phyloP scores from a whole-genome alignment of 2,888 invertebrate genomes.

The Noctua pronuba region DNA sequence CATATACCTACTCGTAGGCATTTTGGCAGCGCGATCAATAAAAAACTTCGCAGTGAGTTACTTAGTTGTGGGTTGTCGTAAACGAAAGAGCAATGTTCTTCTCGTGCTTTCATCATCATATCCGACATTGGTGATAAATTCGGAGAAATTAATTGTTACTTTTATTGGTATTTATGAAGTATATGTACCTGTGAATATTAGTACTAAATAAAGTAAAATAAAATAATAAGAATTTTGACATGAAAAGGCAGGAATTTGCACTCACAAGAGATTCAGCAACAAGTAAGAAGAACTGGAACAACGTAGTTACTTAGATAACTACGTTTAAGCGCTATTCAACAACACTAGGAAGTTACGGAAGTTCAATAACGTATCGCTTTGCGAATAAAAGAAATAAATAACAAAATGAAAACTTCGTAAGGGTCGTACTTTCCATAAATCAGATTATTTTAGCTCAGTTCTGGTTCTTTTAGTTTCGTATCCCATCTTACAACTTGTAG shows the following conservation, averaged over 20 bases:
- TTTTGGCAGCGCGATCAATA: background rate
- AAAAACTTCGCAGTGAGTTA: background rate
- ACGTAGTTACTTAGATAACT: background rate
- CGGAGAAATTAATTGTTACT: background rate
- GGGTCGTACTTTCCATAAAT: slow-evolving; percentile 32
- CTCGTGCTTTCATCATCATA: background rate
- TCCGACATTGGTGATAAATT: background rate
- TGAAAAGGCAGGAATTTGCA: background rate
- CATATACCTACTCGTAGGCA: background rate
- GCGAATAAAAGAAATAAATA: slow-evolving; percentile 35
- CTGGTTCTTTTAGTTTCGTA: slow-evolving; percentile 23
- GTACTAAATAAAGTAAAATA: background rate
- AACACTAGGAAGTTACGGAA: slow-evolving; percentile 26
- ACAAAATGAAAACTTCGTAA: slow-evolving; percentile 5
- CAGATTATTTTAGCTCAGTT: slow-evolving; percentile 19
- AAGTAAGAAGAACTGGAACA: slow-evolving; percentile 24
- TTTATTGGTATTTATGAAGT: background rate
- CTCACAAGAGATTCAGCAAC: slow-evolving; percentile 27
- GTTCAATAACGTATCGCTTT: slow-evolving; percentile 30
- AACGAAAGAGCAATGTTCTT: background rate
- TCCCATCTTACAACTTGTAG: background rate
- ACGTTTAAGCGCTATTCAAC: slow-evolving; percentile 19
- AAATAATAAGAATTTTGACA: background rate
- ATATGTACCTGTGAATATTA: background rate
- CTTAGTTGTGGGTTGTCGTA: background rate